Conservation (phyloP, 2,888 invertebrate species). For the Tinea trinotella region DNA sequence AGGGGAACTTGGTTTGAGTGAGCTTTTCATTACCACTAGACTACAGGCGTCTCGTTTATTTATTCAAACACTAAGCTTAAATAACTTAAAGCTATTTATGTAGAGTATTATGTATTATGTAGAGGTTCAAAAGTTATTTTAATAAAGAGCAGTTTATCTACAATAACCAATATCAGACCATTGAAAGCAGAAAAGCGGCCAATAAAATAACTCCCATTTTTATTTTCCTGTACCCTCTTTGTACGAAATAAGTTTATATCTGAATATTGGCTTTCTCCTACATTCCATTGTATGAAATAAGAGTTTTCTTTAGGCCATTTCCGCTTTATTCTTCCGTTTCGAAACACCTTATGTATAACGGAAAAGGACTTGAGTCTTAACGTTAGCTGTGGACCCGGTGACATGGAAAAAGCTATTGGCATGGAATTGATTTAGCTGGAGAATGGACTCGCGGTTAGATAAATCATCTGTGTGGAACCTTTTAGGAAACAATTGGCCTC, state of each 20-base stretch:
- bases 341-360: slow-evolving; percentile 27
- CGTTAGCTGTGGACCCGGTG: slow-evolving; percentile 42
- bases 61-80: no score
- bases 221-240: not conserved
- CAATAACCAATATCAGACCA: not conserved
- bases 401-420: slow-evolving; percentile 51
- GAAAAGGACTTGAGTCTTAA: slow-evolving; percentile 39
- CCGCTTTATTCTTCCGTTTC: slow-evolving; percentile 12
- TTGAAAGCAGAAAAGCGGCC: not conserved
- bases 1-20: no score
- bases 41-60: no score
- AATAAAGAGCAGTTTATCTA: no score
- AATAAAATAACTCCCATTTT: not conserved
- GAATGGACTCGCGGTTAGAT: slow-evolving; percentile 29
- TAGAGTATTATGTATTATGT: no score
- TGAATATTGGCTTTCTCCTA: slow-evolving; percentile 8
- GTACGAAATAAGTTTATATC: slow-evolving; percentile 3
- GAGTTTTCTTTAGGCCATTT: slow-evolving; percentile 23
- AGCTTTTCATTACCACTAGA: no score
- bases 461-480: not conserved
- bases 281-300: not conserved
- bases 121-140: no score
- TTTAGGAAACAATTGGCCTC: slow-evolving; percentile 14
- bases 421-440: slow-evolving; percentile 48
- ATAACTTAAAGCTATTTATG: no score